These are phyloP conservation scores for Agriopis marginaria DNA, from an alignment of 2,888 invertebrate species.

Conservation along the genomic window DNA sequence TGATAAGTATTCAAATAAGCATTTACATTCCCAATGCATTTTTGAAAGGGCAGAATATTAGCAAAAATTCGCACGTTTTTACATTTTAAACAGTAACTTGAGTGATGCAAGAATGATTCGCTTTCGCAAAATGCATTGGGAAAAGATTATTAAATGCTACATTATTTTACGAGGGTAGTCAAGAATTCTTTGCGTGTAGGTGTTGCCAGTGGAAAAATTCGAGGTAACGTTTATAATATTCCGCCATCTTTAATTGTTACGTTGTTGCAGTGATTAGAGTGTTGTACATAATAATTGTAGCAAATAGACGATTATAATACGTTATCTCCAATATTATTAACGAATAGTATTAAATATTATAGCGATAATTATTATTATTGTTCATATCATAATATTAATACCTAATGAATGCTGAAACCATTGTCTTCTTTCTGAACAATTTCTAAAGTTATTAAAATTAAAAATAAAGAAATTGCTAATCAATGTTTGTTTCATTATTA, in stretches of 20 bases:
- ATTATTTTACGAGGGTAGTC: slow-evolving; percentile 1
- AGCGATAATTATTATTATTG: slow-evolving; percentile 87
- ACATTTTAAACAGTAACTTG: no score
- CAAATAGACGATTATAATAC: slow-evolving; percentile 75
- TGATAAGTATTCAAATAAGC: no score
- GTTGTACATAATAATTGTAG: slow-evolving; percentile 75
- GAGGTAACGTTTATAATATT: slow-evolving; percentile 53
- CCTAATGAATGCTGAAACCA: slow-evolving; percentile 83
- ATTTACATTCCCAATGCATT: background rate
- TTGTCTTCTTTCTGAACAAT: slow-evolving; percentile 92
- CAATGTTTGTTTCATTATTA: slow-evolving; percentile 68
- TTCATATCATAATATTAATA: slow-evolving; percentile 90
- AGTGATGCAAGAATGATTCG: no score
- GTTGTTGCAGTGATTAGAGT: slow-evolving; percentile 65
- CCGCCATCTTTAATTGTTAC: slow-evolving; percentile 64
- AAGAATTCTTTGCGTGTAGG: background rate
- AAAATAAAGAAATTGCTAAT: slow-evolving; percentile 87
- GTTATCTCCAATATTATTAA: slow-evolving; percentile 82
- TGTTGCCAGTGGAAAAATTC: slow-evolving; percentile 56
- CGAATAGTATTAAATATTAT: slow-evolving; percentile 61
- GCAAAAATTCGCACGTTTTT: no score
- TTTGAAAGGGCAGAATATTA: background rate
- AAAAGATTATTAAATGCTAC: background rate
- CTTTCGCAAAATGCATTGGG: no score
- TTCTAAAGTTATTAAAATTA: slow-evolving; percentile 90